Base-by-base conservation (phyloP, 1,140 invertebrate species). In the Spodoptera frugiperda region DNA sequence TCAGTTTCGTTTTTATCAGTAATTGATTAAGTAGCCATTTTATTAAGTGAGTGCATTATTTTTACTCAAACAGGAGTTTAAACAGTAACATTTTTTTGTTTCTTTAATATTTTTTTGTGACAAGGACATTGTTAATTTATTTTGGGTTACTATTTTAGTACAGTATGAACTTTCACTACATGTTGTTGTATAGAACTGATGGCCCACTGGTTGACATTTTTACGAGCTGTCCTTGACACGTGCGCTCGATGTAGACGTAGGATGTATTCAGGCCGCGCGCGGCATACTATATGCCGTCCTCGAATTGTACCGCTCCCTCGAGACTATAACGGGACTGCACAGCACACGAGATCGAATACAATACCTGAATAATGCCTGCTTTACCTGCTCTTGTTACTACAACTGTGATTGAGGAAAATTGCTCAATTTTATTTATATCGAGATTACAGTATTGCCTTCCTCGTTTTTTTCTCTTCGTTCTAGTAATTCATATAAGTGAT, bases 141-240 rank as follows among this genome's bases (percentile, higher is more conserved):
- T 61, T 21, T 10, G 5, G 44, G 44, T 25, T 25, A 39, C 5
- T 44, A 67, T 9, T n/a, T n/a, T n/a, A n/a, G n/a, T 48, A 48
- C 44, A 30, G n/a, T 48, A 49, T 48, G 21, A 67, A 73, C 71
- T 73, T 73, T 73, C 71, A 59, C 55, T 73, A 49, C 46, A 57
- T 59, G 25, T 73, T 49, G 19, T 44, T 48, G 17, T 65, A 49
- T 39, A 9, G n/a, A 33, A 10, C 61, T 4, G 10, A 25, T 74
- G 57, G 48, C 72, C 72, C 30, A 63, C 67, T 71, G 10, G 10
- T 10, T 63, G 59, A 63, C 25, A 33, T 21, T 49, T 54, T 54
- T 48, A 65, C 68, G 76, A 63, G 8, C n/a, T 78, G 76, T 78
- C 76, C 76, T 78, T 78, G 76, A 78, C 76, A 73, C 49, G 48